Evolutionary conservation across 2,888 invertebrate species (phyloP).

Genomic region (Meta bourneti): DNA sequence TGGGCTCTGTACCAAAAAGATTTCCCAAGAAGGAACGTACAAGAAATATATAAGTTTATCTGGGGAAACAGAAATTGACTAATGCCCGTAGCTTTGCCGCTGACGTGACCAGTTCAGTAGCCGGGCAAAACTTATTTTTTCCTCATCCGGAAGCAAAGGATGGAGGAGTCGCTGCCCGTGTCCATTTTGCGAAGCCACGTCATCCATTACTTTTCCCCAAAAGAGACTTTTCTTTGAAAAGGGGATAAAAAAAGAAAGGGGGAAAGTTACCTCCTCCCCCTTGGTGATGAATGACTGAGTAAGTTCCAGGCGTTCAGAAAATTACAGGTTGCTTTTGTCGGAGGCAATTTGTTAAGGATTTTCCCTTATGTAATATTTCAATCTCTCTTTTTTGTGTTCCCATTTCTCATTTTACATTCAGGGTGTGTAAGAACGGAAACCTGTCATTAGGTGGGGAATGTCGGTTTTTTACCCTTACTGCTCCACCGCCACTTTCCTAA

Average conservation of each 20-base stretch:
- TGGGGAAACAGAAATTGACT: slow-evolving; percentile 12
- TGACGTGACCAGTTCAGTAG: slow-evolving; percentile 21
- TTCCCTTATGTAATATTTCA: slow-evolving; percentile 49
- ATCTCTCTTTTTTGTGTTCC: not conserved
- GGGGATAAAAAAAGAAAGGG: no score
- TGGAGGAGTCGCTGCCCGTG: not conserved
- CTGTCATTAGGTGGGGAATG: not conserved
- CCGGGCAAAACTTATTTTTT: not conserved
- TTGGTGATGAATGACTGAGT: slow-evolving; percentile 19
- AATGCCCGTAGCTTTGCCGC: slow-evolving; percentile 29
- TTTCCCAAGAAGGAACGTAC: not conserved
- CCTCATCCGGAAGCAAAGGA: slow-evolving; percentile 26
- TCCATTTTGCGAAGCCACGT: slow-evolving; percentile 15
- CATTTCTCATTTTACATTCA: slow-evolving; percentile 10
- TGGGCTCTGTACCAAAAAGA: not conserved
- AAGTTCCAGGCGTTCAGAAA: slow-evolving; percentile 37
- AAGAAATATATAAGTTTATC: not conserved
- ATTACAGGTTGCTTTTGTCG: slow-evolving; percentile 52
- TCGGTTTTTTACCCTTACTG: not conserved
- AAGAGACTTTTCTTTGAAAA: not conserved
- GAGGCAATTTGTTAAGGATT: slow-evolving; percentile 41
- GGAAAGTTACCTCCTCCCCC: no score
- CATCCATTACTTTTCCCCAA: slow-evolving; percentile 32
- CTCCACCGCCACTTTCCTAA: slow-evolving; percentile 12
- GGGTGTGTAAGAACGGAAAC: not conserved